Evolutionary conservation across 2,797 vertebrate genomes (phyloP), one percentile per base, ranked within the genome.

Genomic region (Naso thynnoides): DNA sequence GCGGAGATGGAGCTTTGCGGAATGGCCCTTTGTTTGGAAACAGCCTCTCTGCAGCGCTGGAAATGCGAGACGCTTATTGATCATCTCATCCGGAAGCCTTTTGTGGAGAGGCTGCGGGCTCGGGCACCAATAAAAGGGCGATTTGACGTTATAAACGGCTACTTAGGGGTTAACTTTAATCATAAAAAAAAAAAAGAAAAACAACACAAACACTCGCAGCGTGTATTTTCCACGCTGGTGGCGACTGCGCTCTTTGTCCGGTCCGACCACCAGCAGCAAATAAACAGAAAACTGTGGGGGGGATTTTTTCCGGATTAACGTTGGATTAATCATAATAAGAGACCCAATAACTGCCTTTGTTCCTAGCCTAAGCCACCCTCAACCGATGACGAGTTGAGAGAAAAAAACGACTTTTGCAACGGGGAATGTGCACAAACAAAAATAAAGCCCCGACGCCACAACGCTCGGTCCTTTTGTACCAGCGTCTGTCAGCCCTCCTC

Each of bases 171-270:
- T 73, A 60, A 73, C 68, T 86, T 81, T 66, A 62, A 68, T 53
- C 21, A 24, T 33, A 23, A 36, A n/a, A n/a, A n/a, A n/a, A n/a
- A n/a, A n/a, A n/a, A n/a, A n/a, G n/a, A n/a, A n/a, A 42, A 44
- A 47, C 31, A 52, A 49, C 42, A 70, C 47, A 72, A 59, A 76
- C 75, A 65, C 57, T 41, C 73, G 60, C 53, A 31, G 21, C 57
- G 44, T 67, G 80, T 21, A 48, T 85, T 73, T 73, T 81, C 70
- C 79, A 81, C 70, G 60, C 31, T 64, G 85, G 82, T 78, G 78
- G 85, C 85, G 78, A 68, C 82, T 63, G 80, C 81, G 89, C 90
- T 91, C 94, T 95, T 95, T 95, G 94, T 95, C 94, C 92, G 74
- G 87, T 90, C 82, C 80, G 84, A 94, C 49, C 86, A 86, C 58